Evolutionary conservation across 2,113 vertebrate species (phyloP), one percentile per base, ranked within the genome.

Genomic region (Megaceryle maxima): DNA sequence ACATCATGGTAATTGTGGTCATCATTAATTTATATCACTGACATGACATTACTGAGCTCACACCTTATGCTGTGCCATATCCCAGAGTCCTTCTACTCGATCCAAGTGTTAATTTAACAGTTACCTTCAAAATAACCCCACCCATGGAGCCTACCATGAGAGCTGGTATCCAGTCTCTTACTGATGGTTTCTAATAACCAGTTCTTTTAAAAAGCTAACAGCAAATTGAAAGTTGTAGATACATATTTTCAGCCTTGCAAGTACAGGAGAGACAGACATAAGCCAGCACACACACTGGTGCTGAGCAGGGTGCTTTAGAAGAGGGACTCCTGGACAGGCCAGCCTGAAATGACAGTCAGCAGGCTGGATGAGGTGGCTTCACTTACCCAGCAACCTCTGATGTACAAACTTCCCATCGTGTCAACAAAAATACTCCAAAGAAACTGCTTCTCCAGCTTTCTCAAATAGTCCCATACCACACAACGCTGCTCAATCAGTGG

Each of bases 111-210:
- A 84, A 88, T 69, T 60, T 73, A 88, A 90, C 21, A 82, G 39
- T 26, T 92, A 48, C 21, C 83, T 88, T 90, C 76, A 92, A 80
- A 94, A 91, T 56, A 94, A 72, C 68, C 44, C 53, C 80, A 10
- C 12, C 31, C 16, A 37, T 0, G 0, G 20, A 77, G 59, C 29
- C 50, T 48, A 70, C 55, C 59, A 60, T 0, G 0, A 85, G 6
- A 85, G 53, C 5, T 50, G 57, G 41, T 62, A 79, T n/a, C 35
- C 35, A 35, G 1, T 44, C 76, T 91, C 72, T 69, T 31, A 91
- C 20, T 43, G 16, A 43, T 7, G 35, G 18, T 25, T 89, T 78
- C 56, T 72, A 88, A 64, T 29, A 91, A 35, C 3, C 21, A 69
- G 29, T 25, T 72, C 31, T 78, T 77, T 44, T 19, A 43, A 75